Conservation (phyloP, 2,888 invertebrate species). For the Dicyrtomina minuta region DNA sequence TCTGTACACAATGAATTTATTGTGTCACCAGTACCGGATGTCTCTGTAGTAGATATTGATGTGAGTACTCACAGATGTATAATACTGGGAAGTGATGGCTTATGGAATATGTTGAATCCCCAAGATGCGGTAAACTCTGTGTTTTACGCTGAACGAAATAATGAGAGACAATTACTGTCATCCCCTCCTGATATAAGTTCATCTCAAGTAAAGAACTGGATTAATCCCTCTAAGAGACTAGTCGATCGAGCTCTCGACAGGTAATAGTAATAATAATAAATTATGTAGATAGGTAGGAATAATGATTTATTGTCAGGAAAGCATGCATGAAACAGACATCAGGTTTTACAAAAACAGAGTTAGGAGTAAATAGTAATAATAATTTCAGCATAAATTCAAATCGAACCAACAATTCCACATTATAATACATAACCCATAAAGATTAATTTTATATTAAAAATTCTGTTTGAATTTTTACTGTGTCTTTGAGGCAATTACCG, state of each 20-base stretch:
- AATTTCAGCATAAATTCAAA: too few relatives aligned
- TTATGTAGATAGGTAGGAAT: too few relatives aligned
- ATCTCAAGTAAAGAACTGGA: slow-evolving; percentile 62
- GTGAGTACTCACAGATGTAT: slow-evolving; percentile 74
- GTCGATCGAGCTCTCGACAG: slow-evolving; percentile 69
- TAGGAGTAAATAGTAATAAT: too few relatives aligned
- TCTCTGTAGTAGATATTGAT: slow-evolving; percentile 79
- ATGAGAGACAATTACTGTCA: slow-evolving; percentile 61
- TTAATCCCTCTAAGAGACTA: slow-evolving; percentile 87
- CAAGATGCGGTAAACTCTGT: slow-evolving; percentile 81
- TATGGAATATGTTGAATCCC: slow-evolving; percentile 92
- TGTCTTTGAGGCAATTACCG: too few relatives aligned
- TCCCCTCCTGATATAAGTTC: slow-evolving; percentile 34
- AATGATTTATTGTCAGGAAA: too few relatives aligned
- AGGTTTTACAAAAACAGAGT: too few relatives aligned
- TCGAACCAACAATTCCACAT: too few relatives aligned
- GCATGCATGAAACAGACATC: too few relatives aligned
- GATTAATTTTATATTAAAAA: too few relatives aligned
- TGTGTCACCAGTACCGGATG: slow-evolving; percentile 97
- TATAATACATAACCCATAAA: too few relatives aligned
- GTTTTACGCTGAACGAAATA: slow-evolving; percentile 76
- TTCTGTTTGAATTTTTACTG: too few relatives aligned
- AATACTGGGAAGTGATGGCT: slow-evolving; percentile 92
- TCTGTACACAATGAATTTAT: slow-evolving; percentile 85
- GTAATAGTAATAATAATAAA: too few relatives aligned